These are phyloP conservation scores for Geotrypetes seraphini DNA, from an alignment of 2,797 vertebrate species.

Conservation along the genomic window DNA sequence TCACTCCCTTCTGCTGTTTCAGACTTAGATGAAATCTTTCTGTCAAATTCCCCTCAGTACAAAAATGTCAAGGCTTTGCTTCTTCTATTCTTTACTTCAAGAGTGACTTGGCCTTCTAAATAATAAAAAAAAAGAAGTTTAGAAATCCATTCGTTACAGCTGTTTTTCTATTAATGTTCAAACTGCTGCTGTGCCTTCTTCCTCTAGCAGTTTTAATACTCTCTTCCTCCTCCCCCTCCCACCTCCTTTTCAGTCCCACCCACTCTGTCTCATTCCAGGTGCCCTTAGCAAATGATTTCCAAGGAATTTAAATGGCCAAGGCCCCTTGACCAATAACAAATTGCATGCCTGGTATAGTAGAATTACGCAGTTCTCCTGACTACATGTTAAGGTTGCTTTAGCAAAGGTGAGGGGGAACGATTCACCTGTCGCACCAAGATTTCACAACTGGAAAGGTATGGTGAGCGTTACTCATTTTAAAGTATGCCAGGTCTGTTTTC, in stretches of 20 bases:
- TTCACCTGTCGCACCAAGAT: slow-evolving; percentile 30
- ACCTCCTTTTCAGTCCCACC: slow-evolving; percentile 38
- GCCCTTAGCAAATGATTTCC: slow-evolving; percentile 59
- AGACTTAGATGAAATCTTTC: slow-evolving; percentile 24
- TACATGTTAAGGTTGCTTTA: slow-evolving; percentile 41
- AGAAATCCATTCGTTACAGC: slow-evolving; percentile 9
- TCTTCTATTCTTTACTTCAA: background rate
- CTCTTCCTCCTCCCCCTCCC: no score
- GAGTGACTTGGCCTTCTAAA: slow-evolving; percentile 5
- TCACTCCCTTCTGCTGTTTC: slow-evolving; percentile 29
- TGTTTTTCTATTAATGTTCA: slow-evolving; percentile 28
- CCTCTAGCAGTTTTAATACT: slow-evolving; percentile 23
- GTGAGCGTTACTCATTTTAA: slow-evolving; percentile 26
- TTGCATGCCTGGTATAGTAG: slow-evolving; percentile 21
- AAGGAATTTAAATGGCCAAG: slow-evolving; percentile 53
- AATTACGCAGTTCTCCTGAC: slow-evolving; percentile 30
- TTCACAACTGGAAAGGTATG: slow-evolving; percentile 48
- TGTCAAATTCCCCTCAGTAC: slow-evolving; percentile 4
- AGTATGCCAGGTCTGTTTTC: background rate
- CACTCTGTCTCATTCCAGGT: slow-evolving; percentile 39
- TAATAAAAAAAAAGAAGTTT: background rate
- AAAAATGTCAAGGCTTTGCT: slow-evolving; percentile 10
- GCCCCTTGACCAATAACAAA: slow-evolving; percentile 50
- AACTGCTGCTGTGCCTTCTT: slow-evolving; percentile 20
- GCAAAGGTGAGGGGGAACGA: slow-evolving; percentile 23